A percentile compares a stretch with the other conserved stretches of the same genome.
These are phyloP conservation scores for Pampusana beccarii DNA, from an alignment of 2,113 vertebrate genomes.

Conservation along the genomic window DNA sequence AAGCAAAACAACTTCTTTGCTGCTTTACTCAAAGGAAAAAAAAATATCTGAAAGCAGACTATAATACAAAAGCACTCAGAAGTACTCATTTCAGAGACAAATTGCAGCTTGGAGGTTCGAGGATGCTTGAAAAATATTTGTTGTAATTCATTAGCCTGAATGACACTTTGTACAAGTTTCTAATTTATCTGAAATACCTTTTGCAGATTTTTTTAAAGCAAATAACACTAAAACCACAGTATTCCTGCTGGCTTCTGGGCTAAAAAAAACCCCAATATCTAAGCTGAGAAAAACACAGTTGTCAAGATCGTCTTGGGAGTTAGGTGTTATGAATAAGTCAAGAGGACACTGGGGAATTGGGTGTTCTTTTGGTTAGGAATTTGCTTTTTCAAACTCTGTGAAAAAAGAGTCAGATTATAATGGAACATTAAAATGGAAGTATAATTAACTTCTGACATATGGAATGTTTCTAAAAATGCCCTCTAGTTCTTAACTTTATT, in stretches of 20 bases:
- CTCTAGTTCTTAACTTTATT: background rate
- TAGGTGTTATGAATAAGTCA: background rate
- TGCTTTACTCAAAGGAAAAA: background rate
- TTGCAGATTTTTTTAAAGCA: background rate
- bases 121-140: background rate
- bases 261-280: background rate
- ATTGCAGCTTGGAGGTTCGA: background rate
- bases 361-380: background rate
- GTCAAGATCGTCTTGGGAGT: background rate
- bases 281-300: accelerated
- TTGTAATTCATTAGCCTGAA: background rate
- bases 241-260: background rate
- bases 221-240: background rate
- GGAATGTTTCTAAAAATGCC: background rate
- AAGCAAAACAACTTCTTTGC: background rate
- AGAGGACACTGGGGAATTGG: background rate
- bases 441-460: background rate
- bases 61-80: background rate
- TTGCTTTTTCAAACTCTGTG: background rate
- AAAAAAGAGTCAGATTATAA: background rate
- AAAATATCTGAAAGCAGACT: background rate
- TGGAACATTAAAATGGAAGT: background rate
- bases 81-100: background rate
- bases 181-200: background rate
- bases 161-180: background rate